These are phyloP conservation scores for Bombyx huttoni DNA, from an alignment of 2,888 invertebrate genomes.

Conservation along the genomic window DNA sequence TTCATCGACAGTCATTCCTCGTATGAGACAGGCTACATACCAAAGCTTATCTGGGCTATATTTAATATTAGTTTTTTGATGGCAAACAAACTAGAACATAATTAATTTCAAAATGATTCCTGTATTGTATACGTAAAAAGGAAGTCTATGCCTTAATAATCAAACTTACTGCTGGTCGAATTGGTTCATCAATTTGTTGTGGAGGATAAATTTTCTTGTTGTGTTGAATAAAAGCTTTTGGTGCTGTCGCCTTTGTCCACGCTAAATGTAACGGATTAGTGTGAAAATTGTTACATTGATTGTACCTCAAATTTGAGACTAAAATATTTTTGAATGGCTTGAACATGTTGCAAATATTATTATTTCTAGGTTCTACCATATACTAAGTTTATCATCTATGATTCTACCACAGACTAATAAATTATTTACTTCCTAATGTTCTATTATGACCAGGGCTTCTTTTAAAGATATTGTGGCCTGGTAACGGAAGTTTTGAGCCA, in stretches of 20 bases:
- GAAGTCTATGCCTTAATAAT: neutral
- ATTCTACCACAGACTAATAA: too few relatives aligned
- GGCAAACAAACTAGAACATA: conserved; percentile 86
- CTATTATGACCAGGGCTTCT: too few relatives aligned
- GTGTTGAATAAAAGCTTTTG: conserved; percentile 73
- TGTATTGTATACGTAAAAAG: neutral
- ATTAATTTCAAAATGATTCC: neutral
- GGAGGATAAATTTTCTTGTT: conserved; percentile 88
- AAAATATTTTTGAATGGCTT: neutral
- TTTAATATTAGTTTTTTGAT: conserved; percentile 86
- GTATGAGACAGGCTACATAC: conserved; percentile 89
- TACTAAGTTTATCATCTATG: too few relatives aligned
- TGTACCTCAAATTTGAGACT: neutral
- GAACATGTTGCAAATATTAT: neutral
- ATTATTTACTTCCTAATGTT: too few relatives aligned
- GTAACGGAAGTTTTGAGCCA: too few relatives aligned
- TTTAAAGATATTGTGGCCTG: too few relatives aligned
- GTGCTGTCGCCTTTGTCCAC: conserved; percentile 45
- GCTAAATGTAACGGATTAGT: conserved; percentile 33
- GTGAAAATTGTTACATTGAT: conserved; percentile 24
- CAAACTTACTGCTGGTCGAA: conserved; percentile 83
- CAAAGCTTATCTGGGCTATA: conserved; percentile 94
- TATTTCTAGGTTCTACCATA: too few relatives aligned
- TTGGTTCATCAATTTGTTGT: conserved; percentile 79
- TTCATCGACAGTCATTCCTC: conserved; percentile 95